phyloP scores from a whole-genome alignment of 2,113 vertebrate genomes.

The Calonectris borealis region DNA sequence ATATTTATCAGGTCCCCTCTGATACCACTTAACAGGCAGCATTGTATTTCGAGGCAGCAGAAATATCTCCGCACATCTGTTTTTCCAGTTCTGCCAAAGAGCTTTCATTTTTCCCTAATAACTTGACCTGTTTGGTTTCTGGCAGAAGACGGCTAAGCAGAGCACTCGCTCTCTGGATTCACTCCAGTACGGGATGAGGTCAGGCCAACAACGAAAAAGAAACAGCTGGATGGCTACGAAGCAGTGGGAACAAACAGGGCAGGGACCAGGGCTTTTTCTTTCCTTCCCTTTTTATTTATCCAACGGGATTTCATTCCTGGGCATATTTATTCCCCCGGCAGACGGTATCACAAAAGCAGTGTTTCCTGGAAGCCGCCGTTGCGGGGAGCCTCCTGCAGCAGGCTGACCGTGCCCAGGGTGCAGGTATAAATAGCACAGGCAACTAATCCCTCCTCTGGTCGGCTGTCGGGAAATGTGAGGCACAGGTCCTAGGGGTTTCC shows the following conservation, averaged over 20 bases:
- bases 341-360: not conserved
- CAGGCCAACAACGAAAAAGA: slow-evolving; percentile 44
- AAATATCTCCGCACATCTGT: slow-evolving; percentile 59
- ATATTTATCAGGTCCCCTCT: not conserved
- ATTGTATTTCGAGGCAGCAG: not conserved
- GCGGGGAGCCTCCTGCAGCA: not conserved
- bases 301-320: not conserved
- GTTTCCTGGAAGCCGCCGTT: not conserved
- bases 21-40: not conserved
- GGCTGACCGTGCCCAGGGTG: not conserved
- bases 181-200: slow-evolving; percentile 52
- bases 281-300: slow-evolving; percentile 20
- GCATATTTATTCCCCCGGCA: not conserved
- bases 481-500: not conserved
- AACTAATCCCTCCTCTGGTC: not conserved
- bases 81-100: slow-evolving; percentile 66
- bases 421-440: slow-evolving; percentile 6
- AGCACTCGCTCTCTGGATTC: slow-evolving; percentile 41
- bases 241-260: slow-evolving; percentile 40
- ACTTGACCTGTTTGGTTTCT: slow-evolving; percentile 70
- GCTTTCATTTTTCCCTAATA: slow-evolving; percentile 64
- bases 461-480: not conserved
- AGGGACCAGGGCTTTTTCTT: slow-evolving; percentile 8
- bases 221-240: slow-evolving; percentile 35
- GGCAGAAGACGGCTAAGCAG: slow-evolving; percentile 40